Evolutionary conservation across 2,888 invertebrate genomes (phyloP), one percentile per base, ranked within the genome.

Genomic region (Lymantria monacha): DNA sequence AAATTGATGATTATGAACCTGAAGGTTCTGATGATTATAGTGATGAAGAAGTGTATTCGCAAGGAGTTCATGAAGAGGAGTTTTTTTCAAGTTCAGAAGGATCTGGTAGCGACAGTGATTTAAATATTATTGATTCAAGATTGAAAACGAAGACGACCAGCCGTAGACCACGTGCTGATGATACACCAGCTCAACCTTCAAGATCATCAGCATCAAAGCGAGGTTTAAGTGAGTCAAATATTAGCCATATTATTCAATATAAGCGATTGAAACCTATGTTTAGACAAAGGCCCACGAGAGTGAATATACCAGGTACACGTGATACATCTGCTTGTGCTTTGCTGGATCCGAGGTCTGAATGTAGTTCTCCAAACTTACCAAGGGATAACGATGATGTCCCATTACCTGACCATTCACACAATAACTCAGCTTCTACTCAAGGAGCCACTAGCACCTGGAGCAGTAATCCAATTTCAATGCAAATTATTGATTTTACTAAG

Each of bases 1-100:
- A 51, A 42, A 56, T 55, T 56, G 55, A 57, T 55, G 59, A 62
- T 45, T 47, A 46, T 55, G 53, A 55, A 38, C 54, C 52, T 30
- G 53, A 44, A 30, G 30, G 30, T 30, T 43, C 43, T 43, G 43
- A 30, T 30, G 44, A 44, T 55, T 57, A 50, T 55, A 55, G 51
- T 55, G 53, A 53, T 49, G 59, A 59, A 40, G 59, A 55, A 31
- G 45, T 55, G 44, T 53, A 47, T 53, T 53, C 53, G 15, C 55
- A 53, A 48, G 30, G 51, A 33, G 36, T 33, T 46, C 22, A 46
- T 44, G 55, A 59, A 42, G 44, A 41, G 0, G 42, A 22, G 42
- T 42, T 42, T 9, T 44, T 33, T 49, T 49, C 49, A 49, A 49
- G 55, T 57, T 48, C 55, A 53, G 55, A 55, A 45, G 52, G 30